These are phyloP conservation scores for Cenopis cana DNA, from an alignment of 2,888 invertebrate species.

Conservation along the genomic window DNA sequence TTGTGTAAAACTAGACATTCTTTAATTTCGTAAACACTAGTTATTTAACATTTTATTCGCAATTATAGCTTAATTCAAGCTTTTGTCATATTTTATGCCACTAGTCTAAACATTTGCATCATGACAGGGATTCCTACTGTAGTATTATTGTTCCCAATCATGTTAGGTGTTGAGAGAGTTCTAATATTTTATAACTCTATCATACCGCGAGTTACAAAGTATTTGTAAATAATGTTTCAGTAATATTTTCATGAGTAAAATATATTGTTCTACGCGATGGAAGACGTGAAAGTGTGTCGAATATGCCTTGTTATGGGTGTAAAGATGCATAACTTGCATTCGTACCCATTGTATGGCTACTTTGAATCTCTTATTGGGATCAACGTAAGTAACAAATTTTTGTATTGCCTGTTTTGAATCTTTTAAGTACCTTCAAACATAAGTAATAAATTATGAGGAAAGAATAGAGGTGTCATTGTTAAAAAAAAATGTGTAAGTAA, in stretches of 20 bases:
- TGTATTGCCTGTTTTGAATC: too few species aligned
- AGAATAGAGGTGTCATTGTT: too few species aligned
- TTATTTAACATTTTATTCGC: conserved; percentile 21
- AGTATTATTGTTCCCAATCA: conserved; percentile 28
- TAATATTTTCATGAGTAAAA: conserved; percentile 21
- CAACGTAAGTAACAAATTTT: conserved; percentile 59
- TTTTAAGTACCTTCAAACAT: too few species aligned
- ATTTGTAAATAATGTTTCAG: conserved; percentile 46
- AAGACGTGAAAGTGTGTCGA: conserved; percentile 68
- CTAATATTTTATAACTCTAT: conserved; percentile 78
- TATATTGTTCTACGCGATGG: conserved; percentile 57
- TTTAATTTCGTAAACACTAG: conserved; percentile 55
- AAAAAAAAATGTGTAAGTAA: too few species aligned
- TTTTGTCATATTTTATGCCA: conserved; percentile 21
- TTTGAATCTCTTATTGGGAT: conserved; percentile 65
- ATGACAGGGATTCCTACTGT: conserved; percentile 15
- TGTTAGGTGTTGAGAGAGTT: conserved; percentile 57
- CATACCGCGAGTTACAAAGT: conserved; percentile 65
- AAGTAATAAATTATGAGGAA: too few species aligned
- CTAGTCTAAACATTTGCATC: conserved; percentile 45
- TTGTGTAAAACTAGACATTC: conserved; percentile 70
- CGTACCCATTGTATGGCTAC: conserved; percentile 63
- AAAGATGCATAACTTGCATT: conserved; percentile 64
- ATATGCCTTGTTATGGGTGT: conserved; percentile 70
- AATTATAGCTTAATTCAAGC: conserved; percentile 10